phyloP scores from a whole-genome alignment of 1,140 invertebrate genomes.

The Lysiphlebus fabarum region DNA sequence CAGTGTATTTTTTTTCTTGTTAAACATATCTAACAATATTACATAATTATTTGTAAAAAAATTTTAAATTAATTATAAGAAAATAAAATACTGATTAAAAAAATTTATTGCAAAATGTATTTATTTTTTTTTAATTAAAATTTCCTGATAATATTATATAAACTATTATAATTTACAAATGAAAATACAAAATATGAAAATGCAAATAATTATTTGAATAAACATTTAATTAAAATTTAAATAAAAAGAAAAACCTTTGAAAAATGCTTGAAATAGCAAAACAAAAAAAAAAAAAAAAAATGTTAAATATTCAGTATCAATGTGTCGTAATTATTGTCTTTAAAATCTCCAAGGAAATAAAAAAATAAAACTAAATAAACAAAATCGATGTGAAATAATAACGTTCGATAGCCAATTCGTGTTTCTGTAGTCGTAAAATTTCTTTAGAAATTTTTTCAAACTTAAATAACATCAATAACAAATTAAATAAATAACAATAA shows the following conservation, averaged over 20 bases:
- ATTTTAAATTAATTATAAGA: too few relatives aligned
- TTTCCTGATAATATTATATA: too few relatives aligned
- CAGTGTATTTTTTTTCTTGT: too few relatives aligned
- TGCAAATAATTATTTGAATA: background rate
- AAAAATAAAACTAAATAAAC: slow-evolving; percentile 10
- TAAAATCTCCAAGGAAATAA: slow-evolving; percentile 28
- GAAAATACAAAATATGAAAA: background rate
- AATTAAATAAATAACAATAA: background rate
- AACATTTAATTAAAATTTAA: slow-evolving; percentile 7
- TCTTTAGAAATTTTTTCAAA: slow-evolving; percentile 4
- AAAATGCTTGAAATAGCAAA: background rate
- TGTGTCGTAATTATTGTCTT: slow-evolving; percentile 33
- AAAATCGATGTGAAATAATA: slow-evolving; percentile 41
- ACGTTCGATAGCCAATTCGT: slow-evolving; percentile 43
- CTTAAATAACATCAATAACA: slow-evolving; percentile 3
- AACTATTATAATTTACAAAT: background rate
- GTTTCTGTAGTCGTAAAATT: slow-evolving; percentile 31
- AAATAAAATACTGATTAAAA: too few relatives aligned
- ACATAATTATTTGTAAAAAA: too few relatives aligned
- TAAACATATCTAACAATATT: too few relatives aligned
- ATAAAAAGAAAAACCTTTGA: slow-evolving; percentile 11
- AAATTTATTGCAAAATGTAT: too few relatives aligned
- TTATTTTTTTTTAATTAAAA: too few relatives aligned
- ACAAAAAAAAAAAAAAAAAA: slow-evolving; percentile 27
- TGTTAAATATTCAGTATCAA: slow-evolving; percentile 38